Percentiles rank a stretch among this genome's conserved stretches.
phyloP scores from a whole-genome alignment of 2,888 invertebrate genomes.

The Eupeodes luniger region DNA sequence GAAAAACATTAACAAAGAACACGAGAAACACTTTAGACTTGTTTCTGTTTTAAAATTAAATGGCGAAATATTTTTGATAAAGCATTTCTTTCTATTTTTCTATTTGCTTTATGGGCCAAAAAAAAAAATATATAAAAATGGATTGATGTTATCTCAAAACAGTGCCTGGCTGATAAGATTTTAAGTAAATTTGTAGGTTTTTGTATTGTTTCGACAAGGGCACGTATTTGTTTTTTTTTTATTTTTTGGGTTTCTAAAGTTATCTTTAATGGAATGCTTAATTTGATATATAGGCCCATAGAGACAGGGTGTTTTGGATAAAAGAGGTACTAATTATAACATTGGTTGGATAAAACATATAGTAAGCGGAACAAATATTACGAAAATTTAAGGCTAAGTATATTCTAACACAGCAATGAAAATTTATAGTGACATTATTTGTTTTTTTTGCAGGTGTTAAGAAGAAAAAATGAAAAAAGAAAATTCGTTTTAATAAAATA shows the following conservation, averaged over 20 bases:
- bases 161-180: constrained; percentile 32
- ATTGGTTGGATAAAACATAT: too few species aligned
- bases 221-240: constrained; percentile 8
- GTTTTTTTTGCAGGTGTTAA: too few species aligned
- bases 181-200: neutral
- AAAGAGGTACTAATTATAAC: too few species aligned
- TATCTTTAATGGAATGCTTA: constrained; percentile 14
- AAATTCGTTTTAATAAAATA: too few species aligned
- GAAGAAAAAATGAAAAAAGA: too few species aligned
- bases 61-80: constrained; percentile 25
- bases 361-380: too few species aligned
- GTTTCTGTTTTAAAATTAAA: neutral
- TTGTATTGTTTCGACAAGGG: constrained; percentile 23
- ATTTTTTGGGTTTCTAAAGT: neutral
- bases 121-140: constrained; percentile 1
- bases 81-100: neutral
- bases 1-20: neutral
- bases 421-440: too few species aligned
- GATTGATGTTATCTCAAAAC: constrained; percentile 30
- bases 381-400: too few species aligned
- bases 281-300: neutral
- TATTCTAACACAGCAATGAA: too few species aligned
- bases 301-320: neutral
- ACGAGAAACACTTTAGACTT: constrained; percentile 2
- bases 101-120: constrained; percentile 4